Base-by-base conservation (phyloP, 2,797 vertebrate species). In the Tarsius wallacei region DNA sequence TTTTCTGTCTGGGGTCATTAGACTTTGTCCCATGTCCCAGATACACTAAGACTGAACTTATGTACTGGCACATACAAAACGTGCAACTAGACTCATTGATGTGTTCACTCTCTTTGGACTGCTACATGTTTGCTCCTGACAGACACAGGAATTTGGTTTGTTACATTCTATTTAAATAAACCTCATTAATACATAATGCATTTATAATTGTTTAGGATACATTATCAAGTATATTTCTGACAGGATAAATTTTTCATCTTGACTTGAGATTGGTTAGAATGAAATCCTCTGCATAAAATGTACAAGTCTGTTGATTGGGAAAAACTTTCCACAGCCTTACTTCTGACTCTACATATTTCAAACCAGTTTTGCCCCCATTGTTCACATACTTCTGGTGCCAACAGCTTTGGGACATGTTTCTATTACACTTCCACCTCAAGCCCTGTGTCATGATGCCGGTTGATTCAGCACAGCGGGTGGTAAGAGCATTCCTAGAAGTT, bases 221-320 rank as follows among this genome's bases (percentile, higher is more conserved):
- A 33, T 61, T 70, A 36, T 71, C 59, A 91, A 36, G 6, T 59
- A n/a, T 81, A 86, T 87, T 90, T 22, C 17, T 47, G 7, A 55
- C 4, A 78, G 22, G 31, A 87, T 49, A 87, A 17, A 9, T 42
- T 55, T 88, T 76, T 91, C 36, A 76, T 81, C 93, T 93, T 70
- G 36, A 93, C 4, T 76, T 66, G 51, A 14, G n/a, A 47, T 85
- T 93, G 63, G 76, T 84, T 81, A 36, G 53, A 95, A 94, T 12
- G 14, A 88, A 84, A 77, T 59, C 24, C 21, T 95, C 68, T 96
- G 53, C 57, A 92, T 89, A 87, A 91, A 47, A 85, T 64, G 26
- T 87, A 14, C 26, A 1, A 22, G 14, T 55, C 55, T 88, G 19
- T n/a, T 86, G 55, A 51, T 31, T 64, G 22, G 55, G 49, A 84